Conservation (phyloP, 64 coral and sea anemone genomes). For the Pocillopora verrucosa region DNA sequence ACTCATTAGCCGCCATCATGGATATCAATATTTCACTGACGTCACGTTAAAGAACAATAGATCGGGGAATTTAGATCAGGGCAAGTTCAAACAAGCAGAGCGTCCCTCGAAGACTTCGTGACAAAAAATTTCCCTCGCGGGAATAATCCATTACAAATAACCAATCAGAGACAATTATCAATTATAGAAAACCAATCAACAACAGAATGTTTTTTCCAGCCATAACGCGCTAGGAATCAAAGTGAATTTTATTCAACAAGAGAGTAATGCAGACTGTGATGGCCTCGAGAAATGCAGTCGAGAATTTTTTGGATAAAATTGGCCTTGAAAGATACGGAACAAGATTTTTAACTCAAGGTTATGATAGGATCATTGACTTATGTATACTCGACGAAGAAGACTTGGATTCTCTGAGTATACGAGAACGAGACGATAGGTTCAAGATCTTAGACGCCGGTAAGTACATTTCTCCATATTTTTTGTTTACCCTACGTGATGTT, state of each 20-base stretch:
- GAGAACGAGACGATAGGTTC: not conserved
- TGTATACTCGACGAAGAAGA: not conserved
- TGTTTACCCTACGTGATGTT: not conserved
- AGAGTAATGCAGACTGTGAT: not conserved
- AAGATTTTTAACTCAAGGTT: constrained; percentile 24
- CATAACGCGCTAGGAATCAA: constrained; percentile 40
- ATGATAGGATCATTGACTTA: constrained; percentile 6
- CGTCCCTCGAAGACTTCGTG: constrained; percentile 11
- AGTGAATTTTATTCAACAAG: constrained; percentile 10
- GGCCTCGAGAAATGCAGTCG: not conserved
- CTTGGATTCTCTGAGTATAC: not conserved
- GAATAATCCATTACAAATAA: constrained; percentile 17
- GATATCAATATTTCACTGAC: not conserved
- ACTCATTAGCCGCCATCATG: constrained; percentile 20
- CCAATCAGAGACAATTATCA: constrained; percentile 23
- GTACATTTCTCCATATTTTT: not conserved
- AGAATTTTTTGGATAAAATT: constrained; percentile 22
- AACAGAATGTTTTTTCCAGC: constrained; percentile 19
- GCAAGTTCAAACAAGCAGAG: constrained; percentile 6
- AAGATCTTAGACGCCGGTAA: constrained; percentile 50
- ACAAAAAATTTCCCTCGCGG: constrained; percentile 32
- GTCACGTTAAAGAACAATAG: constrained; percentile 12
- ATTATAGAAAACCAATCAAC: constrained; percentile 32
- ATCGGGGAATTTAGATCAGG: not conserved
- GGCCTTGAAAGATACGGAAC: not conserved